phyloP scores from a whole-genome alignment of 2,888 invertebrate species.

The Lasioglossum pauxillum region DNA sequence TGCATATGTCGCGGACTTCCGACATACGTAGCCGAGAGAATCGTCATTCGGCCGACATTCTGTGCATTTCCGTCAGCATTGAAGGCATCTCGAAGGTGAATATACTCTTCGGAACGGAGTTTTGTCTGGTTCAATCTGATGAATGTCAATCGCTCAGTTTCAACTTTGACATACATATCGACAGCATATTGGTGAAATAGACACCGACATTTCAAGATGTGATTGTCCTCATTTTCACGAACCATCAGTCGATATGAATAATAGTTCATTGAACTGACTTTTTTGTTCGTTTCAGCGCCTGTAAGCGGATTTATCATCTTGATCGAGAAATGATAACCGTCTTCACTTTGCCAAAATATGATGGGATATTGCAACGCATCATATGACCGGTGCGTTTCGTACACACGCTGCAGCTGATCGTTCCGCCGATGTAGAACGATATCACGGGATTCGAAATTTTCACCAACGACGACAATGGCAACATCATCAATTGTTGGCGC shows the following conservation, averaged over 20 bases:
- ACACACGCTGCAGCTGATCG: too few relatives aligned
- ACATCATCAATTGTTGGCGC: too few relatives aligned
- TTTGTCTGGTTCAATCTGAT: background rate
- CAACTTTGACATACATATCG: background rate
- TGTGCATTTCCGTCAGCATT: background rate
- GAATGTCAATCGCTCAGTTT: background rate
- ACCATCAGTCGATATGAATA: background rate
- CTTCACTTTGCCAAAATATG: background rate
- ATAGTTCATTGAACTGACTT: background rate
- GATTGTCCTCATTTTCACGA: background rate
- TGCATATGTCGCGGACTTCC: constrained; percentile 82
- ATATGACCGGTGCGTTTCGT: background rate
- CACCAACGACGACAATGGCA: too few relatives aligned
- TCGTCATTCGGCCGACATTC: background rate
- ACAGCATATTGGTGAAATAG: background rate
- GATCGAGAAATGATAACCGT: background rate
- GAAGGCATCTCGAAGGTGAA: background rate
- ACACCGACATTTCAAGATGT: background rate
- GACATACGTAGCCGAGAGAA: constrained; percentile 64
- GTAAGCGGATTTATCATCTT: background rate
- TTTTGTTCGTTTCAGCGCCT: background rate
- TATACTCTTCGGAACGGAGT: background rate
- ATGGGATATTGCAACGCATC: constrained; percentile 3
- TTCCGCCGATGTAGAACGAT: too few relatives aligned
- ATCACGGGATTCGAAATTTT: too few relatives aligned